A percentile compares a stretch with the other conserved stretches of the same genome.
phyloP scores from a whole-genome alignment of 2,113 vertebrate genomes.

The Cryptomyrus ogoouensis region DNA sequence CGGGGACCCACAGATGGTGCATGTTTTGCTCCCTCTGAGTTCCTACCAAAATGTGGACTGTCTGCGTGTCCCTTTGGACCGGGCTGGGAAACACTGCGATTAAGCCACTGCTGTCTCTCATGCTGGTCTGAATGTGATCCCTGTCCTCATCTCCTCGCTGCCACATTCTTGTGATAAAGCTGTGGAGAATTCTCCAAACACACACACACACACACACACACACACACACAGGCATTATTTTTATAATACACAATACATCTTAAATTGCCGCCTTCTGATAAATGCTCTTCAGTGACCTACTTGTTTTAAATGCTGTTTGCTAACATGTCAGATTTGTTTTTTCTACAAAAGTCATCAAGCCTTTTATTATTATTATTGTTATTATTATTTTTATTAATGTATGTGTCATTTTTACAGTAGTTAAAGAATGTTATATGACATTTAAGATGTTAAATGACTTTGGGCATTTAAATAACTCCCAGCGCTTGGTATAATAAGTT shows the following conservation, averaged over 20 bases:
- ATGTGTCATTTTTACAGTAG: constrained; percentile 18
- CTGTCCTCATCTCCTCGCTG: neutral
- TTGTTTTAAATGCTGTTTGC: constrained; percentile 27
- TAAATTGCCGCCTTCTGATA: constrained; percentile 22
- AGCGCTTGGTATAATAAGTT: constrained; percentile 33
- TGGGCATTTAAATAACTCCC: constrained; percentile 42
- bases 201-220: constrained; percentile 2
- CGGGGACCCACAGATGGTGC: neutral
- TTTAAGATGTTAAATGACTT: neutral
- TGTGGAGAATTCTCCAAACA: constrained; percentile 15
- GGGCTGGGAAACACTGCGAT: neutral
- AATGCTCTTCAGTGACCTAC: constrained; percentile 24
- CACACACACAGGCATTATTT: constrained; percentile 33
- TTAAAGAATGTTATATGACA: constrained; percentile 27
- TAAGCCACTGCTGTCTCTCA: neutral
- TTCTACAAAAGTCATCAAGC: constrained; percentile 28
- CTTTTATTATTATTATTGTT: constrained; percentile 18
- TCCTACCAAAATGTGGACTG: neutral
- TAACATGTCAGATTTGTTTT: constrained; percentile 34
- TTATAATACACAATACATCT: constrained; percentile 32
- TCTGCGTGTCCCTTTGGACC: neutral
- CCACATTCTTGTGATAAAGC: neutral
- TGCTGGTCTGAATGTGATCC: neutral
- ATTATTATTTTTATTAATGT: constrained; percentile 20
- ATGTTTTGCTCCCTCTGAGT: neutral